phyloP scores from a whole-genome alignment of 2,888 invertebrate species.

The Aphidoletes aphidimyza region DNA sequence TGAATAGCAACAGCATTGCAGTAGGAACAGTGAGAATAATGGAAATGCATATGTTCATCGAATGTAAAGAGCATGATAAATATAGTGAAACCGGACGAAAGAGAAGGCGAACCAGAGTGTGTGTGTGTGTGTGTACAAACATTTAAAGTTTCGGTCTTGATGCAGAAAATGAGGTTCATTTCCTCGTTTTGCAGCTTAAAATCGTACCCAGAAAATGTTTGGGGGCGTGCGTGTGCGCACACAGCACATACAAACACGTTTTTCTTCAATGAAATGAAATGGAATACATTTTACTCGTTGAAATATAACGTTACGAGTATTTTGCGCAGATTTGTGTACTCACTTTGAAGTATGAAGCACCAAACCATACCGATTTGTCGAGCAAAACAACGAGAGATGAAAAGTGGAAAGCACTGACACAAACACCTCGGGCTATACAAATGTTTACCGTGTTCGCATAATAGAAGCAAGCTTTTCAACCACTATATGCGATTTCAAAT shows the following conservation, averaged over 20 bases:
- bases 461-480: background rate
- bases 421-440: conserved; percentile 39
- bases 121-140: no score
- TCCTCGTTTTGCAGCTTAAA: background rate
- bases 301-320: background rate
- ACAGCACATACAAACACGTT: conserved; percentile 11
- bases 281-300: background rate
- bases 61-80: conserved; percentile 49
- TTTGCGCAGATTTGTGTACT: background rate
- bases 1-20: conserved; percentile 27
- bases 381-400: background rate
- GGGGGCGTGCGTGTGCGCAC: no score
- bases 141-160: conserved; percentile 24
- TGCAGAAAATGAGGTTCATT: conserved; percentile 46
- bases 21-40: conserved; percentile 8
- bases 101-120: no score
- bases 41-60: conserved; percentile 41
- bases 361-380: background rate
- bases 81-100: background rate
- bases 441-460: conserved; percentile 12
- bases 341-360: background rate
- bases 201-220: no score
- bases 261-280: conserved; percentile 30
- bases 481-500: conserved; percentile 1
- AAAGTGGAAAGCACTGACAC: background rate